Percentiles rank a stretch among this genome's conserved stretches.
Conservation (phyloP, 2,797 vertebrate species). For the Taenioides sp. region DNA sequence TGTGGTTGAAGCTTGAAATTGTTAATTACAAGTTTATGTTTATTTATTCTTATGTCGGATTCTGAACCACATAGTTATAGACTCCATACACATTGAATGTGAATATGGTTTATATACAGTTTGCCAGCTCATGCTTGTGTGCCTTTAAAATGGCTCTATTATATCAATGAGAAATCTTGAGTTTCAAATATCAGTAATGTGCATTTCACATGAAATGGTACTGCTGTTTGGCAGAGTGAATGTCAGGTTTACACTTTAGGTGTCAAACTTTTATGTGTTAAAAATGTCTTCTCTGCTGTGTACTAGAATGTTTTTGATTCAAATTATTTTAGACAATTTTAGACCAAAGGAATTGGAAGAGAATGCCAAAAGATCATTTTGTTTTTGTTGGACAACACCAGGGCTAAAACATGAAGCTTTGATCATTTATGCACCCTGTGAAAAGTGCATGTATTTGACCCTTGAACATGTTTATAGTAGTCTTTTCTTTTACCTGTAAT, state of each 20-base stretch:
- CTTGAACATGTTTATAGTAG: conserved; percentile 27
- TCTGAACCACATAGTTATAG: conserved; percentile 20
- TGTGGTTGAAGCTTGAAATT: conserved; percentile 41
- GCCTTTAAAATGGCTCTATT: conserved; percentile 58
- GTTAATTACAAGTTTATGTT: conserved; percentile 29
- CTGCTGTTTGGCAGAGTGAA: conserved; percentile 52
- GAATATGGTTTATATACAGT: conserved; percentile 40
- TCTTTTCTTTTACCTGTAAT: conserved; percentile 31
- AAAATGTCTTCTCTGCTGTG: conserved; percentile 33
- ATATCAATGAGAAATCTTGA: conserved; percentile 17
- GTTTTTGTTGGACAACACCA: conserved; percentile 37
- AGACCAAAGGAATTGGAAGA: conserved; percentile 53
- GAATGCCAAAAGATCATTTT: conserved; percentile 25
- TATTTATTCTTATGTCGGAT: conserved; percentile 56
- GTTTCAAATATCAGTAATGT: conserved; percentile 9
- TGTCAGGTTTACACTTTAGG: conserved; percentile 44
- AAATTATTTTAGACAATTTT: conserved; percentile 14
- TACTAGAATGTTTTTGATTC: conserved; percentile 17
- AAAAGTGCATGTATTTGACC: conserved; percentile 42
- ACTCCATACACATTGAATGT: conserved; percentile 41
- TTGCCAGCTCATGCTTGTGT: conserved; percentile 63
- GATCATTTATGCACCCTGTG: conserved; percentile 19
- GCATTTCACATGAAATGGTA: conserved; percentile 30
- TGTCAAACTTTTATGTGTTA: conserved; percentile 28
- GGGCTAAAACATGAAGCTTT: conserved; percentile 14